Evolutionary conservation across 2,113 vertebrate species (phyloP).

Genomic region (Ancistrus triradiatus): DNA sequence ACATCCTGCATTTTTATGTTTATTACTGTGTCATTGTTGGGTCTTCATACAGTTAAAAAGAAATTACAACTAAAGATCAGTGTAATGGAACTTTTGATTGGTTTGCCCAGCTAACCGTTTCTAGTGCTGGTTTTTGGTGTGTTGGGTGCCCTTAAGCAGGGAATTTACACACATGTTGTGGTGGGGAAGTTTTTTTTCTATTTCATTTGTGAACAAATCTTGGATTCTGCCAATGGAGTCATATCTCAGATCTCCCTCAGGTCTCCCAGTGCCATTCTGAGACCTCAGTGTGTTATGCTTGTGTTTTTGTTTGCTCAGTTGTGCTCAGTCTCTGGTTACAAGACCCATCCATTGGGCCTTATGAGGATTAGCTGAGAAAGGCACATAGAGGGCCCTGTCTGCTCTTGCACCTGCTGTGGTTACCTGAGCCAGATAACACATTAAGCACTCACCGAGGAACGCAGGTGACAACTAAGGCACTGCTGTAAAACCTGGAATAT

Average conservation of each 20-base stretch:
- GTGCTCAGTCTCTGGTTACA: conserved; percentile 39
- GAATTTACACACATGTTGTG: no score
- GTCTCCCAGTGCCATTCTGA: conserved; percentile 23
- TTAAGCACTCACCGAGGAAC: conserved; percentile 20
- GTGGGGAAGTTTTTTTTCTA: no score
- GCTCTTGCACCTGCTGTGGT: conserved; percentile 43
- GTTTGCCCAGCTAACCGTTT: no score
- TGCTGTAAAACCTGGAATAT: background rate
- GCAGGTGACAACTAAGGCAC: conserved; percentile 12
- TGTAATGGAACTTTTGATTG: no score
- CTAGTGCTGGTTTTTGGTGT: no score
- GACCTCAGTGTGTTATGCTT: conserved; percentile 8
- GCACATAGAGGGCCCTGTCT: conserved; percentile 23
- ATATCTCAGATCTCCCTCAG: background rate
- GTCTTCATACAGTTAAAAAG: no score
- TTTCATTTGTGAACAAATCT: background rate
- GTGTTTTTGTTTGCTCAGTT: conserved; percentile 44
- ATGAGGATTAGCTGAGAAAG: conserved; percentile 37
- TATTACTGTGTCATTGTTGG: no score
- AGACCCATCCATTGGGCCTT: conserved; percentile 25
- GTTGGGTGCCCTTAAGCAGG: no score
- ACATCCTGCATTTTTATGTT: no score
- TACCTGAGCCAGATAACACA: conserved; percentile 33
- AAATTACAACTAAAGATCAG: no score
- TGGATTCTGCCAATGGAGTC: background rate